Evolutionary conservation across 2,888 invertebrate species (phyloP).

Genomic region (Drosophila cognata): DNA sequence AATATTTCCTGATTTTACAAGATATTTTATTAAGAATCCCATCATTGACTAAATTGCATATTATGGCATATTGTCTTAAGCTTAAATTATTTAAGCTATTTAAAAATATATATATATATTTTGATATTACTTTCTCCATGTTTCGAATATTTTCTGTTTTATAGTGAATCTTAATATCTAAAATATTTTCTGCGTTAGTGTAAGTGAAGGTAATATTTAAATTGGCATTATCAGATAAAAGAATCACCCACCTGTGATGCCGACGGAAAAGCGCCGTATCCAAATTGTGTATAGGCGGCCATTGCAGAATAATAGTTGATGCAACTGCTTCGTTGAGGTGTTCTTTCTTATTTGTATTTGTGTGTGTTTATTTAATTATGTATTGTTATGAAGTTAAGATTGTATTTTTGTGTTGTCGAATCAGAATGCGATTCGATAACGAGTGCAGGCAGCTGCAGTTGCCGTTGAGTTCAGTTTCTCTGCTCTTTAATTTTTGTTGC

Average conservation of each 20-base stretch:
- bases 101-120: not conserved
- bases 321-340: conserved; percentile 5
- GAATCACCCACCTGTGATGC: conserved; percentile 92
- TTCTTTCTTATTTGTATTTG: not conserved
- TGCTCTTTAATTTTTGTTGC: conserved; percentile 11
- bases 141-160: not conserved
- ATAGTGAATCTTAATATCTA: not conserved
- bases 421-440: conserved; percentile 15
- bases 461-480: conserved; percentile 4
- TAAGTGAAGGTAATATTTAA: not conserved
- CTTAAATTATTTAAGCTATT: no score
- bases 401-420: conserved; percentile 16
- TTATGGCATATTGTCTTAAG: no score
- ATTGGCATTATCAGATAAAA: not conserved
- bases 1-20: not conserved
- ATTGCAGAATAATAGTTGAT: conserved; percentile 60
- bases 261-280: conserved; percentile 94
- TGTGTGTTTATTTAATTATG: conserved; percentile 8
- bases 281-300: conserved; percentile 95
- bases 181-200: not conserved
- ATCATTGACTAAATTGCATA: no score
- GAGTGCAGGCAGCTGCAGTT: conserved; percentile 4
- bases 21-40: not conserved
- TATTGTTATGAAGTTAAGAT: conserved; percentile 3
- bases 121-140: not conserved